Evolutionary conservation across 1,140 invertebrate species (phyloP), one percentile per base, ranked within the genome.

Genomic region (Bursaphelenchus mucronatus): DNA sequence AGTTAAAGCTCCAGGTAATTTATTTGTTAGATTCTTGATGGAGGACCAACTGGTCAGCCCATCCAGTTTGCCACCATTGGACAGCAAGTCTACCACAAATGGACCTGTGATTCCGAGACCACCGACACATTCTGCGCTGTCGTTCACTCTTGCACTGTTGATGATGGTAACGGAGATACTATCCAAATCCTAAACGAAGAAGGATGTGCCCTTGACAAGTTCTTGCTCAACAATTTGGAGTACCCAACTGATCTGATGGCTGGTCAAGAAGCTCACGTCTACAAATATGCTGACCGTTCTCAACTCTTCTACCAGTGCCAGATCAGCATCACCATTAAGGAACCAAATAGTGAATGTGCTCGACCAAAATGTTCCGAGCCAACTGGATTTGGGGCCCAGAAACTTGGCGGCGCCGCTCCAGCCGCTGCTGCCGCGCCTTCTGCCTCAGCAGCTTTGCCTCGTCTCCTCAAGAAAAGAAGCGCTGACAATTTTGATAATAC

Each of bases 231-330:
- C 47, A 81, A 80, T 51, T 67, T 80, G 61, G 78, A 80, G 61
- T 80, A 80, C 57, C 77, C 77, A 47, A 80, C 66, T 59, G 78
- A 80, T 63, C 61, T 80, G 51, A 75, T 67, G 61, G 78, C 78
- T 58, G 78, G 78, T 40, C 79, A 80, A 61, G 77, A 80, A 64
- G 78, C 78, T 67, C 79, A 81, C 75, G 78, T 80, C 43, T 80
- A 80, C 78, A 80, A 80, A 66, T 80, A 80, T 57, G 78, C 78
- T 41, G 78, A 80, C 55, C 69, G 79, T 11, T 67, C 79, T 13
- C 76, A 80, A 58, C 68, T 80, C 40, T 80, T 81, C 76, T 80
- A 80, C 63, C 78, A 80, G 59, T 80, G 78, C 69, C 78, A 80
- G 57, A 81, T 80, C 68, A 76, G 67, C 59, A 80, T 80, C 58